Evolutionary conservation across 2,113 vertebrate species (phyloP), one percentile per base, ranked within the genome.

Genomic region (Cervus canadensis): DNA sequence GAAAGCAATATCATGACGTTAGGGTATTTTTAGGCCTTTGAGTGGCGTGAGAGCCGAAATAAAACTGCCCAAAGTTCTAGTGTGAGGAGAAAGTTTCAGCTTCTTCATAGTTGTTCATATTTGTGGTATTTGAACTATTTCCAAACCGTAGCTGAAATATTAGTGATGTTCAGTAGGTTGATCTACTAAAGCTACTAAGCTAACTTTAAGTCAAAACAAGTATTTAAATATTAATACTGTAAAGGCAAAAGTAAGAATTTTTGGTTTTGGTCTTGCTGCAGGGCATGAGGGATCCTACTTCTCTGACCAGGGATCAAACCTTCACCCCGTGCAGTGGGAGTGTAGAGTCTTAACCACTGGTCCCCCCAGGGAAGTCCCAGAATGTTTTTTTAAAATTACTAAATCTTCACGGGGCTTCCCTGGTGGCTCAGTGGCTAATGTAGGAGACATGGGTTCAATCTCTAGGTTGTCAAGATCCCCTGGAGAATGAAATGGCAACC

Each of bases 341-440:
- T 71, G 19, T 71, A 11, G 9, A 71, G n/a, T 36, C 64, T 71
- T 71, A 71, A 71, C n/a, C 64, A 23, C 19, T 40, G 19, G 19
- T 23, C 21, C 67, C 67, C n/a, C n/a, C 67, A 23, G n/a, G 19
- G 67, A 71, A 71, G 67, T 23, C n/a, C 19, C 17, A 79, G 36
- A 85, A 85, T 76, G 9, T 83, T 48, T 92, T 94, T 95, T 95
- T 43, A 67, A 97, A 94, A 92, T 86, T 59, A 74, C 10, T 85
- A 56, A 78, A 33, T 74, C 36, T 92, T 71, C 67, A 40, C 0
- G 0, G 19, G 67, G 67, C 67, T 71, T 71, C n/a, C 5, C 67
- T 40, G 67, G 9, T 40, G 67, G 10, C n/a, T 71, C 67, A 23
- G n/a, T 71, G n/a, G 67, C n/a, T 71, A 71, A 71, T 71, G 19